Evolutionary conservation across 2,888 invertebrate genomes (phyloP).

Genomic region (Baronia brevicornis): DNA sequence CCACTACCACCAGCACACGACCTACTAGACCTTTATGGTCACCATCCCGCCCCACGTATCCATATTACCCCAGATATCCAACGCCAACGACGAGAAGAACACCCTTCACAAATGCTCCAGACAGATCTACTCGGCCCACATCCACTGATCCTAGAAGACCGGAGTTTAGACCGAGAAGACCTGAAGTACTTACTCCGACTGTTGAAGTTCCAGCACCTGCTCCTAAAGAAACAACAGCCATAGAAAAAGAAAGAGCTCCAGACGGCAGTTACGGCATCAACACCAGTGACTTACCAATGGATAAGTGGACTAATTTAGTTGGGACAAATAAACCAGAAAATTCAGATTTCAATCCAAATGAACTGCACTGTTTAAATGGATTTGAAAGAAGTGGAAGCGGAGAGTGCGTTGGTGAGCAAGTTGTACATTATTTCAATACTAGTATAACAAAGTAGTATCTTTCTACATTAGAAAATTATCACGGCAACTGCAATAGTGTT

Average conservation of each 20-base stretch:
- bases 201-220: slow-evolving; percentile 26
- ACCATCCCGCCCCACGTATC: slow-evolving; percentile 23
- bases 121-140: slow-evolving; percentile 17
- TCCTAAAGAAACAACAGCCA: slow-evolving; percentile 24
- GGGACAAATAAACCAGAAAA: slow-evolving; percentile 29
- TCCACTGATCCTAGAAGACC: slow-evolving; percentile 20
- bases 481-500: too few species aligned
- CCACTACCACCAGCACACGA: slow-evolving; percentile 25
- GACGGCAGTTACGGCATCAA: slow-evolving; percentile 35
- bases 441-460: too few species aligned
- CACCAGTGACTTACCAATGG: slow-evolving; percentile 37
- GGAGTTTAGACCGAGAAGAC: slow-evolving; percentile 16
- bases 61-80: slow-evolving; percentile 20
- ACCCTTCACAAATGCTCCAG: slow-evolving; percentile 22
- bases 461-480: too few species aligned
- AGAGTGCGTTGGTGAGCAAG: slow-evolving; percentile 74
- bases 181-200: slow-evolving; percentile 19
- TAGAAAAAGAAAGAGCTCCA: slow-evolving; percentile 32
- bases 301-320: slow-evolving; percentile 40
- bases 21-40: slow-evolving; percentile 19
- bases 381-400: slow-evolving; percentile 70
- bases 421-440: background rate
- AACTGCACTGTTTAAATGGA: slow-evolving; percentile 65
- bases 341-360: slow-evolving; percentile 39
- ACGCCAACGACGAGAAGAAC: slow-evolving; percentile 23